Base-by-base conservation (phyloP, 2,797 vertebrate genomes). In the Sebastes alutus region DNA sequence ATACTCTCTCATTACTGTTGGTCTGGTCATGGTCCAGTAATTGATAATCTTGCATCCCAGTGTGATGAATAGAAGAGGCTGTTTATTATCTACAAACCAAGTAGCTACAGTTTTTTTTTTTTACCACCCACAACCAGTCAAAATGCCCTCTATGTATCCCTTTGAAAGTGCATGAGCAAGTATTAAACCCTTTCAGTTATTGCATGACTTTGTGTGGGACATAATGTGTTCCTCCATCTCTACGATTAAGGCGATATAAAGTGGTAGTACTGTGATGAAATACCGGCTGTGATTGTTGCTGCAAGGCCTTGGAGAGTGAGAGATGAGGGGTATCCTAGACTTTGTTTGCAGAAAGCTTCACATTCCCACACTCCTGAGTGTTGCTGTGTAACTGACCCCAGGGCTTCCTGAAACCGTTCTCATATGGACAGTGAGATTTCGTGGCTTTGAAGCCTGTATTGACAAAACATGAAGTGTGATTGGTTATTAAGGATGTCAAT, bases 341-440 rank as follows among this genome's bases (percentile, higher is more conserved):
- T 70, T 77, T 91, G 89, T 90, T 93, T 90, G 84, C 69, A 55
- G 82, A 91, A 87, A 88, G 87, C 69, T 75, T 90, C 77, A 71
- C 85, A 77, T 92, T 92, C 87, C 89, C 88, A 87, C 87, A 90
- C 75, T 91, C 82, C 73, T 80, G 59, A 65, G 76, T 89, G 82
- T 77, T 88, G 76, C 86, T 87, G 81, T 77, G 77, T 81, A 83
- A 58, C 63, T 83, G 88, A 92, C 89, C 84, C 63, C 75, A 38
- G 80, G 79, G 78, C 76, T 85, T 89, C 78, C 83, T 87, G 25
- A 77, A 86, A 86, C 85, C 75, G 80, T 81, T 88, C 83, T 90
- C 88, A 81, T 89, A 83, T 76, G 85, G 88, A 90, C 83, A 74
- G 69, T 78, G 55, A 83, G 66, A 83, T 88, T 87, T 89, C 81